Base-by-base conservation (phyloP, 2,888 invertebrate species). In the Cheilosia vulpina region DNA sequence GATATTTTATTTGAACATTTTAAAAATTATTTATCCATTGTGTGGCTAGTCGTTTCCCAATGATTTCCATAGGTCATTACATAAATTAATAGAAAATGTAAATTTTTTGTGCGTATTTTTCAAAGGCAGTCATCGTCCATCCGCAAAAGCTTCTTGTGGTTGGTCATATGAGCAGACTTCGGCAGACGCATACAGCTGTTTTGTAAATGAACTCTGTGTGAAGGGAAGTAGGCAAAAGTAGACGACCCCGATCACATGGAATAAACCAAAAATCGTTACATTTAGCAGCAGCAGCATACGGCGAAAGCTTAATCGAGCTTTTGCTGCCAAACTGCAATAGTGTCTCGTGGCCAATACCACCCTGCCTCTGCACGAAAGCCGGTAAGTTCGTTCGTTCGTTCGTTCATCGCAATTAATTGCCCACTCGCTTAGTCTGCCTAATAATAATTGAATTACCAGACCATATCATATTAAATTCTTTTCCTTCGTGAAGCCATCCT, bases 211-310 rank as follows among this genome's bases (percentile, higher is more conserved):
- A 80, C 84, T 75, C 65, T 66, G 50, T 79, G 75, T 73, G 65
- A 72, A 52, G 68, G 75, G 71, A 71, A 75, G 84, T 63, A 63
- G 69, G 31, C 78, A 71, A 78, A 84, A 75, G 84, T 84, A 84
- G 84, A 80, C 75, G 84, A 84, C 84, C 84, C 84, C 84, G 75
- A 80, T 84, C 84, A 84, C 84, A 84, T 84, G 84, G 80, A 80
- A 68, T 80, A 73, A 73, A 73, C 55, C 72, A 45, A 78, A 83
- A 83, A 83, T 47, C 68, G 63, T 69, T 68, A 81, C 55, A 66
- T 43, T 69, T 19, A 57, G 13, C 24, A 41, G 31, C 31, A 24
- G 58, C 71, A 47, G 24, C 62, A 50, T 63, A 71, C 52, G 43
- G 11, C 50, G 9, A 75, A 34, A 58, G 65, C 50, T 76, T 77